Conservation (phyloP, 2,888 invertebrate species). For the Drosophila hamatofila region DNA sequence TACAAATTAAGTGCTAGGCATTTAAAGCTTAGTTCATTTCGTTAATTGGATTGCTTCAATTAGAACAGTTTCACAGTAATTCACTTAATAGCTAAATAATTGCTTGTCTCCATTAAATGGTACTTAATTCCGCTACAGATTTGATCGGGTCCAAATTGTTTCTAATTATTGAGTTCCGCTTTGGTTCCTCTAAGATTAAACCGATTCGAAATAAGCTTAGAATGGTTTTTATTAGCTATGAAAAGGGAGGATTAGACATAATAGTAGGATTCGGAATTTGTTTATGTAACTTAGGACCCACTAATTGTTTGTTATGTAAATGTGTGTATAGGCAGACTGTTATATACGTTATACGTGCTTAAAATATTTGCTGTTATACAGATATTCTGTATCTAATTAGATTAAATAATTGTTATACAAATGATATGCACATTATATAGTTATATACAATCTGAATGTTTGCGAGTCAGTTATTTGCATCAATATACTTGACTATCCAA, state of each 20-base stretch:
- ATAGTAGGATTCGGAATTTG: not conserved
- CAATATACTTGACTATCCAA: too few species aligned
- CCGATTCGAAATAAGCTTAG: not conserved
- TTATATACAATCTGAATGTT: too few species aligned
- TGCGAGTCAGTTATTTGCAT: too few species aligned
- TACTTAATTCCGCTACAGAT: not conserved
- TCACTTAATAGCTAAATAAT: not conserved
- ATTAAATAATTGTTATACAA: slow-evolving; percentile 3
- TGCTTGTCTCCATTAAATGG: not conserved
- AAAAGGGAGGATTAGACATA: not conserved
- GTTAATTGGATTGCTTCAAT: slow-evolving; percentile 1
- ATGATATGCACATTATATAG: not conserved
- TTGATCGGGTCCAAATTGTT: not conserved
- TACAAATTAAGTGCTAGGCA: not conserved
- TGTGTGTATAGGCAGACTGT: too few species aligned
- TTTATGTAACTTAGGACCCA: not conserved
- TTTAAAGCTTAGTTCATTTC: not conserved
- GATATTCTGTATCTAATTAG: not conserved
- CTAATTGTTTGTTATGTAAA: not conserved
- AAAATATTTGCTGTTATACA: not conserved
- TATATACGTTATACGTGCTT: not conserved
- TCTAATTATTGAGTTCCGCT: slow-evolving; percentile 10
- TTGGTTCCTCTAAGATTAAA: not conserved
- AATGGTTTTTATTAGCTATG: not conserved
- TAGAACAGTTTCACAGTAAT: not conserved